Conservation (phyloP, 2,797 vertebrate species). For the Capromys pilorides region DNA sequence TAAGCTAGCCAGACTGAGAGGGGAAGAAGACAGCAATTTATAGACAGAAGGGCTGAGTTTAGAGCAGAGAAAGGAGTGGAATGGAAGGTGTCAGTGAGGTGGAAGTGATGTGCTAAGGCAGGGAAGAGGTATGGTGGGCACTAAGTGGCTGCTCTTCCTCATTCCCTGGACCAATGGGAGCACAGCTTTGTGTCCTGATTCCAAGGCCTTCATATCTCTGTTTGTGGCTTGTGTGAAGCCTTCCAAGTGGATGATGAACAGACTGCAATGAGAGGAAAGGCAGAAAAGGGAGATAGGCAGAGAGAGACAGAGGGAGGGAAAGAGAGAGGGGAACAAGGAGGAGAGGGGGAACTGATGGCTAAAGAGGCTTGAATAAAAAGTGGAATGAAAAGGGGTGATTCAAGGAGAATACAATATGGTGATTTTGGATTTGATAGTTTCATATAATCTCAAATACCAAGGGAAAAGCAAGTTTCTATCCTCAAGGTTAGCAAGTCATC, state of each 20-base stretch:
- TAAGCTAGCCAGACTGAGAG: not conserved
- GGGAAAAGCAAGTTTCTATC: not conserved
- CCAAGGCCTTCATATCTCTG: not conserved
- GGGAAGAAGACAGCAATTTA: not conserved
- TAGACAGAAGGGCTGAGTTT: not conserved
- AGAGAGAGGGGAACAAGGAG: not conserved
- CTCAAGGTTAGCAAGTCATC: not conserved
- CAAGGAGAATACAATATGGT: not conserved
- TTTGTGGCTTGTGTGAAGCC: too few relatives aligned
- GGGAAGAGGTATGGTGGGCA: not conserved
- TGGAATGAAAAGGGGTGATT: not conserved
- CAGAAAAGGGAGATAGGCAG: not conserved
- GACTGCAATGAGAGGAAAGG: not conserved
- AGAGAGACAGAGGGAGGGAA: too few relatives aligned
- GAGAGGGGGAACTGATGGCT: not conserved
- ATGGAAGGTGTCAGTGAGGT: not conserved
- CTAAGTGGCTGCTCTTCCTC: not conserved
- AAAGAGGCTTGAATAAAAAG: not conserved
- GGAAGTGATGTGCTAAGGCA: not conserved
- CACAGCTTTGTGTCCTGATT: not conserved
- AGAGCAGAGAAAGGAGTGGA: not conserved
- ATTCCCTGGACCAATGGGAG: not conserved
- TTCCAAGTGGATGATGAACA: not conserved
- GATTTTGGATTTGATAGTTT: not conserved
- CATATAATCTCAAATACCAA: slow-evolving; percentile 14